These are phyloP conservation scores for Spodoptera picta DNA, from an alignment of 2,888 invertebrate genomes.

Conservation along the genomic window DNA sequence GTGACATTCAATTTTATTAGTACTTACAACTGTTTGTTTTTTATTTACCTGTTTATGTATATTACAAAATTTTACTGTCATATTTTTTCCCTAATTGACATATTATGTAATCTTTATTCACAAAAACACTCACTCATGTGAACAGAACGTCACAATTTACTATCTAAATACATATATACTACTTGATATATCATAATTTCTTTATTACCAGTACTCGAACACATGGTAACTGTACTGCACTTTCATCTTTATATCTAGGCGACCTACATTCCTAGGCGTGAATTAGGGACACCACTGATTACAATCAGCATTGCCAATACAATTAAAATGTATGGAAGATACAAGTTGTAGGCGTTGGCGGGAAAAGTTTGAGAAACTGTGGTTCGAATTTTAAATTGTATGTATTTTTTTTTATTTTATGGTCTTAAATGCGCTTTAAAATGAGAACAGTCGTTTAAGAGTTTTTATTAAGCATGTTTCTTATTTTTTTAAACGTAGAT, in stretches of 20 bases:
- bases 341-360: slow-evolving; percentile 22
- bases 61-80: too few relatives aligned
- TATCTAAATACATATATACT: background rate
- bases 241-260: slow-evolving; percentile 47
- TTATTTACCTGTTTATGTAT: too few relatives aligned
- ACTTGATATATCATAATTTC: too few relatives aligned
- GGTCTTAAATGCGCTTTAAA: too few relatives aligned
- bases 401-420: background rate
- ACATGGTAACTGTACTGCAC: slow-evolving; percentile 28
- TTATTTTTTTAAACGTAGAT: too few relatives aligned
- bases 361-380: background rate
- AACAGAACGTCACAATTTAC: background rate
- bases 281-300: slow-evolving; percentile 45
- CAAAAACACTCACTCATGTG: too few relatives aligned
- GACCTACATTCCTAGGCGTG: slow-evolving; percentile 39
- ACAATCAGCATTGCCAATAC: slow-evolving; percentile 34
- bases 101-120: too few relatives aligned
- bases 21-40: too few relatives aligned
- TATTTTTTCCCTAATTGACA: too few relatives aligned
- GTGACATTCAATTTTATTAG: too few relatives aligned
- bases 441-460: too few relatives aligned
- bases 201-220: slow-evolving; percentile 3
- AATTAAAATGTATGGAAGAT: slow-evolving; percentile 30
- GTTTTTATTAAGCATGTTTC: too few relatives aligned
- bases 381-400: slow-evolving; percentile 3